A percentile compares a stretch with the other conserved stretches of the same genome.
Evolutionary conservation across 1,140 invertebrate species (phyloP).

Genomic region (Macrobrachium nipponense): DNA sequence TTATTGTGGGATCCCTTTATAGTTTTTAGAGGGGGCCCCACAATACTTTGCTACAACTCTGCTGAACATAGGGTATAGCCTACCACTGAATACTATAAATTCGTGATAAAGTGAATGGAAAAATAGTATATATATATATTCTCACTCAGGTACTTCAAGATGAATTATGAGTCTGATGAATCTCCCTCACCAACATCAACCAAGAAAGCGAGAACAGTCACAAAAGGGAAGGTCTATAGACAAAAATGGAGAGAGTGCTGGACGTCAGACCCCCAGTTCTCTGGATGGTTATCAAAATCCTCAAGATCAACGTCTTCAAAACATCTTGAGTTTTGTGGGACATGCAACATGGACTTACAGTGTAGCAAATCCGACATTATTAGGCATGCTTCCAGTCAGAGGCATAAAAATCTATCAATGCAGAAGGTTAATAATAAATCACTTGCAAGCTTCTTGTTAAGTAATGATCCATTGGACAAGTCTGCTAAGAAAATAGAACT

Average conservation of each 20-base stretch:
- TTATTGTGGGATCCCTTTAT: too few relatives aligned
- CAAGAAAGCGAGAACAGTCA: background rate
- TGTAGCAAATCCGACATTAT: conserved; percentile 16
- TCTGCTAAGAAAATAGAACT: conserved; percentile 12
- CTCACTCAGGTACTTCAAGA: too few relatives aligned
- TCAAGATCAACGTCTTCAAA: conserved; percentile 8
- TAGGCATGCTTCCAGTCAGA: conserved; percentile 8
- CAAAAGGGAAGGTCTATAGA: conserved; percentile 6
- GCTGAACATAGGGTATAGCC: too few relatives aligned
- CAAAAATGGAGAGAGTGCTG: conserved; percentile 6
- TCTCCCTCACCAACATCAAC: conserved; percentile 6
- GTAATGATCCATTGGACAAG: conserved; percentile 7
- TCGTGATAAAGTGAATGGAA: too few relatives aligned
- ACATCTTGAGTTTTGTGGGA: conserved; percentile 2
- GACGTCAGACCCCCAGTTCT: conserved; percentile 14
- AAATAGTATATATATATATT: too few relatives aligned
- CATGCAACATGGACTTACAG: background rate
- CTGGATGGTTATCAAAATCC: conserved; percentile 10
- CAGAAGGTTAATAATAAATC: background rate
- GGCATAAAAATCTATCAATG: conserved; percentile 15
- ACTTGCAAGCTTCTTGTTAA: background rate
- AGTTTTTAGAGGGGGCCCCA: too few relatives aligned
- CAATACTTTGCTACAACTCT: too few relatives aligned
- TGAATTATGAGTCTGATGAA: conserved; percentile 1
- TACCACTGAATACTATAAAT: too few relatives aligned